These are phyloP conservation scores for Apamea crenata DNA, from an alignment of 2,888 invertebrate species.

Conservation along the genomic window DNA sequence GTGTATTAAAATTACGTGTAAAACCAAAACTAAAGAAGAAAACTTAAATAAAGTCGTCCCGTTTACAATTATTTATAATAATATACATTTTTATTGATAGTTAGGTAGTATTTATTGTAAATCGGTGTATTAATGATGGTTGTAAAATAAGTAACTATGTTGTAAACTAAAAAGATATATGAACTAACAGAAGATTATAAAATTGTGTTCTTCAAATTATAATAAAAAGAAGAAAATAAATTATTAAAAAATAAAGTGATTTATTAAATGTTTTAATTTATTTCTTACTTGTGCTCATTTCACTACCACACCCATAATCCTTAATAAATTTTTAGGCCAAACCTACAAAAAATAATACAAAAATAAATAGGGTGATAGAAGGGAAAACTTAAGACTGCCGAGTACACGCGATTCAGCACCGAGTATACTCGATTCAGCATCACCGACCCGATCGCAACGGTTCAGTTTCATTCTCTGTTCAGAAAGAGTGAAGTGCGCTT, in stretches of 20 bases:
- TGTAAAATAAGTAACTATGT: constrained; percentile 63
- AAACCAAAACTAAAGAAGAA: constrained; percentile 53
- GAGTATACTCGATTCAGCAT: not conserved
- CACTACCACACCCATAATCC: not conserved
- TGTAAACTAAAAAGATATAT: constrained; percentile 65
- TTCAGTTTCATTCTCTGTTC: not conserved
- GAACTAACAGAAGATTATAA: constrained; percentile 74
- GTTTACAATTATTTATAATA: constrained; percentile 78
- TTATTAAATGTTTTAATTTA: constrained; percentile 76
- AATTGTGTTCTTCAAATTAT: constrained; percentile 79
- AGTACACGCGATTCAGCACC: not conserved
- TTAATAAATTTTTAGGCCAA: not conserved
- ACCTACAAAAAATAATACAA: not conserved
- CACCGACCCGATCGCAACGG: not conserved
- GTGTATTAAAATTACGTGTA: constrained; percentile 44
- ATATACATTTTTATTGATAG: constrained; percentile 78
- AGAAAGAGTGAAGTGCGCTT: not conserved
- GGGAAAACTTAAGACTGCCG: not conserved
- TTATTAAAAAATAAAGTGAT: constrained; percentile 76
- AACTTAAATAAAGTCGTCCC: constrained; percentile 75
- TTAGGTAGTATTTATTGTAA: constrained; percentile 71
- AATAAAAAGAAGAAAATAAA: constrained; percentile 75
- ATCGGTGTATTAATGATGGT: constrained; percentile 72
- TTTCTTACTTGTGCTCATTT: constrained; percentile 50
- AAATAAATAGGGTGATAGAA: not conserved